phyloP scores from a whole-genome alignment of 92 coral and sea anemone genomes.

The Anthopleura xanthogrammica region DNA sequence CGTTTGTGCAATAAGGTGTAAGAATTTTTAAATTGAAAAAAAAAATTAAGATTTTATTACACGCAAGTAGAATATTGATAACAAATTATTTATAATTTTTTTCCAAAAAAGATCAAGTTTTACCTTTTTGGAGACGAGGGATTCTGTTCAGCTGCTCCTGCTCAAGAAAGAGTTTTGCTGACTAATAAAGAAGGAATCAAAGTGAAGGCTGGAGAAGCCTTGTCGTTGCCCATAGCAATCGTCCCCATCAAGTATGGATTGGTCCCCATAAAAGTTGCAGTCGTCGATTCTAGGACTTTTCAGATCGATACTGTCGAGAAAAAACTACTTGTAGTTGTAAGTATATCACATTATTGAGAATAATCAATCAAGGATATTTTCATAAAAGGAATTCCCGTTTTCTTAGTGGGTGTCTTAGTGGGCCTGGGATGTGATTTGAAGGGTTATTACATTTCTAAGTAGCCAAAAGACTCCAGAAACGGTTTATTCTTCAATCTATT shows the following conservation, averaged over 20 bases:
- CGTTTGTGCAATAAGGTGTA: too few species aligned
- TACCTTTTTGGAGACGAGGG: background rate
- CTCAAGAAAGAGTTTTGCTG: background rate
- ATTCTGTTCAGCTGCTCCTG: background rate
- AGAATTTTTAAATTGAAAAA: background rate
- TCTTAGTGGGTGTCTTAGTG: too few species aligned
- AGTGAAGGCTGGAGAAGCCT: conserved; percentile 16
- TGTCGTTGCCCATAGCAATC: conserved; percentile 37
- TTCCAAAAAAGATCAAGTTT: background rate
- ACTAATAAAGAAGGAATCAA: background rate
- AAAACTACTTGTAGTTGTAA: conserved; percentile 33
- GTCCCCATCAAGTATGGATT: conserved; percentile 50
- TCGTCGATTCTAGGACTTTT: background rate
- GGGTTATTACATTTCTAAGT: too few species aligned
- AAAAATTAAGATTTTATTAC: background rate
- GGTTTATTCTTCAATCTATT: too few species aligned
- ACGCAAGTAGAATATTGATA: background rate
- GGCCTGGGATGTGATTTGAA: too few species aligned
- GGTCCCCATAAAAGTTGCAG: conserved; percentile 43
- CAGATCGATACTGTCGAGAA: conserved; percentile 14
- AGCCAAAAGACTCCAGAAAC: too few species aligned
- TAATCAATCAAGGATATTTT: too few species aligned
- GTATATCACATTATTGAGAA: background rate
- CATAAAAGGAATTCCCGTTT: background rate
- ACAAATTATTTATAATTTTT: background rate